A percentile compares a stretch with the other conserved stretches of the same genome.
phyloP scores from a whole-genome alignment of 2,888 invertebrate species.

The Psylliodes chrysocephalus region DNA sequence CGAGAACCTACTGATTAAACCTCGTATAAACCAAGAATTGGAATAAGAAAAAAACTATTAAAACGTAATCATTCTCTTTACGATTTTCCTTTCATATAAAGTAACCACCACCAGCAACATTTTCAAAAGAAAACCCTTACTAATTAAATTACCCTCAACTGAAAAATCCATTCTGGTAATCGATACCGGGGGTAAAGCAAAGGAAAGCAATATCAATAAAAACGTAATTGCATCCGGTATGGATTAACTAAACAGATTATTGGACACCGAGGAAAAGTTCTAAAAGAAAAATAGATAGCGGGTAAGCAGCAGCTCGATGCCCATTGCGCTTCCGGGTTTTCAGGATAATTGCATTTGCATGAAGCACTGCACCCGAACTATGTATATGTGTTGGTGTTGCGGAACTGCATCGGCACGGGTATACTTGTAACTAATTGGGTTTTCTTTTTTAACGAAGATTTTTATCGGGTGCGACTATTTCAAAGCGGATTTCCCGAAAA shows the following conservation, averaged over 20 bases:
- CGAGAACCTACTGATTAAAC: no score
- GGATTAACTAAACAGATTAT: constrained; percentile 23
- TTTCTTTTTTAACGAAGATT: neutral
- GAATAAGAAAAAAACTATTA: no score
- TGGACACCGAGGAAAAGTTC: constrained; percentile 14
- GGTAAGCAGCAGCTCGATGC: neutral
- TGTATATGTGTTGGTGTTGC: neutral
- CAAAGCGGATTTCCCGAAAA: neutral
- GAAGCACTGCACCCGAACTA: constrained; percentile 8
- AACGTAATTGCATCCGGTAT: constrained; percentile 19
- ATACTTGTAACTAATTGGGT: neutral
- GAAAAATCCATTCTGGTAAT: neutral
- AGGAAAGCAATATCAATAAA: constrained; percentile 4
- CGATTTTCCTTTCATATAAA: no score
- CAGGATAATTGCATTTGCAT: constrained; percentile 23
- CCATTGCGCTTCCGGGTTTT: constrained; percentile 9
- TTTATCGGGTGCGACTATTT: neutral
- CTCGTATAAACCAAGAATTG: no score
- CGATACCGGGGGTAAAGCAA: neutral
- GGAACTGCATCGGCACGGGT: no score
- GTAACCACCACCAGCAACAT: neutral
- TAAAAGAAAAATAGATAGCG: constrained; percentile 12
- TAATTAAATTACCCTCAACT: neutral
- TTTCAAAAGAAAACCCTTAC: neutral
- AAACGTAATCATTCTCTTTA: no score